phyloP scores from a whole-genome alignment of 2,113 vertebrate genomes.

The Melanostigma gelatinosum region DNA sequence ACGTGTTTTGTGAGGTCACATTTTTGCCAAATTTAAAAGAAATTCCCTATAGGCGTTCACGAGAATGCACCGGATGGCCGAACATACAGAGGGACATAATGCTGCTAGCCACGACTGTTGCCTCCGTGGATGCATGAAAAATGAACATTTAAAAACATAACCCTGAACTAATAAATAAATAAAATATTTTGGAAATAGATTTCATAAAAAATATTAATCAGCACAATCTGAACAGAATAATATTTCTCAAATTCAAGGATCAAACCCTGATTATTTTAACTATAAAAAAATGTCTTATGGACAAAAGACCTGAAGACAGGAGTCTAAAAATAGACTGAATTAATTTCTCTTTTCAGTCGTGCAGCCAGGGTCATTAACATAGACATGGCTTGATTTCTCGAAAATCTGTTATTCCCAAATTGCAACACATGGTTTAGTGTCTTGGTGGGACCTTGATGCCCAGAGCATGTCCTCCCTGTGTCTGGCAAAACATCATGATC shows the following conservation, averaged over 20 bases:
- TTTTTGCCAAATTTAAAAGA: not conserved
- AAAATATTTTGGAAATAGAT: not conserved
- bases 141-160: not conserved
- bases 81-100: not conserved
- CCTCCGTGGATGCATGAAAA: not conserved
- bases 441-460: slow-evolving; percentile 61
- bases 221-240: not conserved
- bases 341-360: slow-evolving; percentile 47
- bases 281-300: slow-evolving; percentile 21
- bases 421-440: slow-evolving; percentile 67
- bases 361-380: slow-evolving; percentile 65
- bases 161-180: not conserved
- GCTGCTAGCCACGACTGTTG: not conserved
- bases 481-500: slow-evolving; percentile 56
- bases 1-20: not conserved
- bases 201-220: not conserved
- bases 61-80: not conserved
- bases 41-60: not conserved
- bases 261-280: slow-evolving; percentile 23
- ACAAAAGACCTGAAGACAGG: slow-evolving; percentile 45
- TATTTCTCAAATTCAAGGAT: slow-evolving; percentile 9
- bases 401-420: slow-evolving; percentile 68
- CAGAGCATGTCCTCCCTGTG: slow-evolving; percentile 42
- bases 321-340: slow-evolving; percentile 57
- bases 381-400: slow-evolving; percentile 64